Evolutionary conservation across 2,797 vertebrate genomes (phyloP).

Genomic region (Pangasius macronema): DNA sequence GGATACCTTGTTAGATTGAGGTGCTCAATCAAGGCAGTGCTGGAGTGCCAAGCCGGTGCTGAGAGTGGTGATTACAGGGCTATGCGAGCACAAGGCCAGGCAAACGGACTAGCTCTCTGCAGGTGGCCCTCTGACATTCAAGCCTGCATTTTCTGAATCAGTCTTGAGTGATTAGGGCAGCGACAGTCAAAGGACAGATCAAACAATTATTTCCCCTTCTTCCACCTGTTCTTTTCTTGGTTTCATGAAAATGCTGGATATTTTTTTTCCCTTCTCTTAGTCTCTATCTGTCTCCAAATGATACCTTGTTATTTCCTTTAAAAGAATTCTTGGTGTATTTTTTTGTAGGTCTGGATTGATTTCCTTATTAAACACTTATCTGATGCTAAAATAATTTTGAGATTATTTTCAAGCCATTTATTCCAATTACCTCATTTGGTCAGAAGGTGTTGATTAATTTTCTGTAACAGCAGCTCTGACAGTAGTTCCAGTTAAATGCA

Average conservation of each 20-base stretch:
- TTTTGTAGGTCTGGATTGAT: not conserved
- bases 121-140: constrained; percentile 99
- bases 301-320: constrained; percentile 58
- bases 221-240: constrained; percentile 66
- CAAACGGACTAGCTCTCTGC: constrained; percentile 93
- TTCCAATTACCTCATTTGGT: not conserved
- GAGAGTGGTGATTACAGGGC: constrained; percentile 99
- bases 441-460: not conserved
- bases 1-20: constrained; percentile 99
- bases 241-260: constrained; percentile 48
- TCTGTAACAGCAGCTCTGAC: not conserved
- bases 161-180: constrained; percentile 97
- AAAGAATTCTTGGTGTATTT: constrained; percentile 5
- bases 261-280: constrained; percentile 7
- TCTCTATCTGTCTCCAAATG: constrained; percentile 57
- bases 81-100: constrained; percentile 87
- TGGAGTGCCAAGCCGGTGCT: constrained; percentile 90
- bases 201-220: constrained; percentile 93
- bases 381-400: not conserved
- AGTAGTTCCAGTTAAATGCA: not conserved
- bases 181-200: constrained; percentile 90
- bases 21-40: constrained; percentile 98
- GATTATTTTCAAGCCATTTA: not conserved
- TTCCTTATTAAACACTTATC: not conserved
- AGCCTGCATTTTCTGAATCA: constrained; percentile 99